Evolutionary conservation across 2,113 vertebrate species (phyloP), one percentile per base, ranked within the genome.

Genomic region (Platanista minor): DNA sequence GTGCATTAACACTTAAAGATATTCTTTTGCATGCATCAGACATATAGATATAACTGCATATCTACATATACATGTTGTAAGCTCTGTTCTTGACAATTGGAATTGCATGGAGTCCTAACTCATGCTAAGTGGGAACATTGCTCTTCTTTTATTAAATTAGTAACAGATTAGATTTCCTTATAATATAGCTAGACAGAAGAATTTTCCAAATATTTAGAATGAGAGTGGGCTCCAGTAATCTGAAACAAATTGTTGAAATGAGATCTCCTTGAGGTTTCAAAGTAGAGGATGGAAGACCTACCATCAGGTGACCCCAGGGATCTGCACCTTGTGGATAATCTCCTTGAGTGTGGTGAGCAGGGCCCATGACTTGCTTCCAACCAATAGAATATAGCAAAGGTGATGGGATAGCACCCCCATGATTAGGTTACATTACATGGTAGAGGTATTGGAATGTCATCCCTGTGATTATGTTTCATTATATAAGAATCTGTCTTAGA

Each of bases 151-250:
- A 74, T 90, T 57, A 88, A 67, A 84, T 80, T 94, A 86, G 23
- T 13, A 67, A 33, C 49, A 66, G 21, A 75, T 84, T 72, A 61
- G 8, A 71, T 46, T 94, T 83, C 75, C 71, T 83, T 61, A 25
- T 46, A 57, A n/a, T 71, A 25, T 61, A 18, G 11, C 21, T n/a
- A 54, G 29, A 72, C 12, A 77, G 59, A 62, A 83, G 17, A 64
- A 77, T 49, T 93, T 93, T 85, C 61, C 69, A 94, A 59, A 67
- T 87, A 67, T 46, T 94, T 71, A 90, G 36, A 91, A 89, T 89
- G 15, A 92, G 80, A 72, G 9, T 29, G 3, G 17, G 21, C 14
- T 77, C n/a, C 61, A 54, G 6, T n/a, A 31, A 77, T 83, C 46
- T 77, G 43, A 87, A 96, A 41, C 14, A 31, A 82, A 83, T 87